phyloP scores from a whole-genome alignment of 1,140 invertebrate species.

The Drosophila elegans region DNA sequence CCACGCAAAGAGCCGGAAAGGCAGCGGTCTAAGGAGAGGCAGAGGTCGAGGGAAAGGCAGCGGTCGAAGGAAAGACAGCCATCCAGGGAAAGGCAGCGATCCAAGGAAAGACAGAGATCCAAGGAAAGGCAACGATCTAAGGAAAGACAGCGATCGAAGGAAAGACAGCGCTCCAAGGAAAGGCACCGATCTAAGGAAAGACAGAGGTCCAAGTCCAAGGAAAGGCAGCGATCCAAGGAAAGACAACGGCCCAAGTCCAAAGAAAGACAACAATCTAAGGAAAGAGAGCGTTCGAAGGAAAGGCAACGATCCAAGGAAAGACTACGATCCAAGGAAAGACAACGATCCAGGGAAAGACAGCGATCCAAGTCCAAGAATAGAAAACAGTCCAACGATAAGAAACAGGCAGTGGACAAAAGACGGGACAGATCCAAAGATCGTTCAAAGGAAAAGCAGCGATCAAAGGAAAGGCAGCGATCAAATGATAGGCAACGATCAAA shows the following conservation, averaged over 20 bases:
- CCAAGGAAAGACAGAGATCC: not conserved
- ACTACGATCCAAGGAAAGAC: slow-evolving; percentile 20
- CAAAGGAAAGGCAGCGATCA: slow-evolving; percentile 12
- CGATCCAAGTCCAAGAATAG: slow-evolving; percentile 16
- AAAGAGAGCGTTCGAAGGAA: slow-evolving; percentile 17
- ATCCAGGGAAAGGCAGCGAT: slow-evolving; percentile 14
- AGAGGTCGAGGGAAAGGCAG: not conserved
- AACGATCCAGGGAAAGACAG: slow-evolving; percentile 2
- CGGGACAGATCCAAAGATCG: slow-evolving; percentile 15
- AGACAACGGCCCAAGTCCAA: slow-evolving; percentile 26
- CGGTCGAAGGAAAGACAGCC: slow-evolving; percentile 15
- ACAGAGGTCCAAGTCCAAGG: not conserved
- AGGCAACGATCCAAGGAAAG: slow-evolving; percentile 31
- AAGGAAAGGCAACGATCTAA: slow-evolving; percentile 20
- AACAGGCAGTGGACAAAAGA: slow-evolving; percentile 17
- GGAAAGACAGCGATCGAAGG: not conserved
- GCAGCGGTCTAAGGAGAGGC: slow-evolving; percentile 13
- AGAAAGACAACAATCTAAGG: slow-evolving; percentile 6
- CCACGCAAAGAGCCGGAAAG: slow-evolving; percentile 41
- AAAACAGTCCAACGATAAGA: slow-evolving; percentile 17
- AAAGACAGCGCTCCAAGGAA: slow-evolving; percentile 22
- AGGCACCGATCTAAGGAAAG: slow-evolving; percentile 13
- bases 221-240: slow-evolving; percentile 7
- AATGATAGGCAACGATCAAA: slow-evolving; percentile 17
- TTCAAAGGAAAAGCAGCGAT: slow-evolving; percentile 22